A percentile compares a stretch with the other conserved stretches of the same genome.
Conservation (phyloP, 2,888 invertebrate genomes). For the Amiota communis region DNA sequence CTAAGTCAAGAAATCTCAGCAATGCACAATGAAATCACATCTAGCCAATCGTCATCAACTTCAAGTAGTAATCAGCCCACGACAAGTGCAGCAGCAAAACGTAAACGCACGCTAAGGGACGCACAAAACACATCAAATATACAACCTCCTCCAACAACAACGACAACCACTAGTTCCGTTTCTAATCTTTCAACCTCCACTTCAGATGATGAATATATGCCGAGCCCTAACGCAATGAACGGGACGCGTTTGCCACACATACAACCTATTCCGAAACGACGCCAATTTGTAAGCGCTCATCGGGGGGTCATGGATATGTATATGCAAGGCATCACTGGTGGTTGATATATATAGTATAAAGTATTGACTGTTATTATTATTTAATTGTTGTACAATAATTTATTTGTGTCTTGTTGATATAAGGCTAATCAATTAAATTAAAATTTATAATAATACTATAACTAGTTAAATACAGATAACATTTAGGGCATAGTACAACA, state of each 20-base stretch:
- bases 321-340: conserved; percentile 48
- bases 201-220: conserved; percentile 40
- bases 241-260: conserved; percentile 56
- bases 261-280: conserved; percentile 51
- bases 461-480: no score
- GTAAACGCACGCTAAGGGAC: conserved; percentile 20
- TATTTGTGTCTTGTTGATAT: no score
- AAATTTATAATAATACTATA: no score
- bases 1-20: no score
- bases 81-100: conserved; percentile 28
- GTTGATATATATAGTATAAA: conserved; percentile 32
- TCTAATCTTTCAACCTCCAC: not conserved
- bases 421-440: no score
- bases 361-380: no score
- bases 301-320: conserved; percentile 52
- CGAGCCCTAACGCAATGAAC: conserved; percentile 57
- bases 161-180: conserved; percentile 33
- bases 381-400: no score
- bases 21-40: not conserved
- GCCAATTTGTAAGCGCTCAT: conserved; percentile 43
- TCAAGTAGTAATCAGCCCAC: conserved; percentile 19
- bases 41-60: conserved; percentile 8
- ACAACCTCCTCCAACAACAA: not conserved
- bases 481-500: no score
- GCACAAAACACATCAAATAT: not conserved